These are phyloP conservation scores for Leptinotarsa undecemlineata DNA, from an alignment of 1,140 invertebrate genomes.

Conservation along the genomic window DNA sequence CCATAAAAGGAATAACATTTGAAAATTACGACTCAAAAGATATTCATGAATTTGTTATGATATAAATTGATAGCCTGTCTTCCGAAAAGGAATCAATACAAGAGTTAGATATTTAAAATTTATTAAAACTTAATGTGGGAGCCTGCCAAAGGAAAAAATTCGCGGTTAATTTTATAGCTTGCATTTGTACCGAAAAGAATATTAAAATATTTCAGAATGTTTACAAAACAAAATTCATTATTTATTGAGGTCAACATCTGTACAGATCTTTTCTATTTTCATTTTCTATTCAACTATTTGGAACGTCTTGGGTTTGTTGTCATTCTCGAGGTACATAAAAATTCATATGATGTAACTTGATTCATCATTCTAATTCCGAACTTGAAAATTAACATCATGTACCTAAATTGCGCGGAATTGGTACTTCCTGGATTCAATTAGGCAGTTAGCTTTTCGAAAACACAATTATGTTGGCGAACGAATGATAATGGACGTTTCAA, in stretches of 20 bases:
- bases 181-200: slow-evolving; percentile 1
- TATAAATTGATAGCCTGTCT: too few species aligned
- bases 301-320: background rate
- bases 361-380: background rate
- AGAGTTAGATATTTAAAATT: background rate
- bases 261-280: background rate
- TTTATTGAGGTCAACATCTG: slow-evolving; percentile 11
- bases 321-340: background rate
- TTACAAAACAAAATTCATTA: background rate
- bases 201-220: slow-evolving; percentile 6
- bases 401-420: slow-evolving; percentile 15
- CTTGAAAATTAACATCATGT: background rate
- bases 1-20: too few species aligned
- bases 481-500: too few species aligned
- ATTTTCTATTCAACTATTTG: background rate
- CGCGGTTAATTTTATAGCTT: background rate
- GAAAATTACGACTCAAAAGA: too few species aligned
- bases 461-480: background rate
- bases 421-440: slow-evolving; percentile 8
- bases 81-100: too few species aligned
- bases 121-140: background rate
- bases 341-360: background rate
- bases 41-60: too few species aligned
- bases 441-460: background rate
- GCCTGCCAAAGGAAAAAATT: background rate